Conservation (phyloP, 2,113 vertebrate species). For the Lamprotornis superbus region DNA sequence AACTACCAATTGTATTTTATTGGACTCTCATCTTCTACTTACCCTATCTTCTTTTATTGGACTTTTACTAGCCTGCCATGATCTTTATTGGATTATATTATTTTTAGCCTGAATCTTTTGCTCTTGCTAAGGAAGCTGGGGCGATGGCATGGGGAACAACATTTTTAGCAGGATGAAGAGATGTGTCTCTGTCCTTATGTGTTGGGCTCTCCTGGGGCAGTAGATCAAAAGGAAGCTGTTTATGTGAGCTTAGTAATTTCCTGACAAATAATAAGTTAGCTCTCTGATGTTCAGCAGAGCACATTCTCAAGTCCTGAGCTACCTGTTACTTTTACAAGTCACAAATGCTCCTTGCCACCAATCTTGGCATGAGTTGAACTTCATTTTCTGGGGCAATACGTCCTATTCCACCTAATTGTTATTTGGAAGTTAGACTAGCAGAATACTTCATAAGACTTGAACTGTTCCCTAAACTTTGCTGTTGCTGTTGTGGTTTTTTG, state of each 20-base stretch:
- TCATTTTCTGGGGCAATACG: rapidly evolving
- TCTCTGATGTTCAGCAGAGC: neutral
- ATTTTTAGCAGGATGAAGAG: neutral
- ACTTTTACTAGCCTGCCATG: neutral
- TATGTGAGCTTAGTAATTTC: neutral
- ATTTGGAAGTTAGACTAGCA: neutral
- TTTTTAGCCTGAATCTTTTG: neutral
- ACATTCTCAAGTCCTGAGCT: neutral
- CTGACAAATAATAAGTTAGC: neutral
- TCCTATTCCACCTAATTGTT: rapidly evolving
- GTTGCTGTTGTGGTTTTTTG: neutral
- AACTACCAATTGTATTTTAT: neutral
- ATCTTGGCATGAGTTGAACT: neutral
- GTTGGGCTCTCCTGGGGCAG: neutral
- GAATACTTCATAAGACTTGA: neutral
- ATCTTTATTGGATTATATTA: neutral
- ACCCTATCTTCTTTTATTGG: neutral
- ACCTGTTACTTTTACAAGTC: neutral
- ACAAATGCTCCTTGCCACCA: neutral
- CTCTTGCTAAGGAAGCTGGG: neutral
- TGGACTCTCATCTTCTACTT: neutral
- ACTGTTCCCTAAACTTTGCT: neutral
- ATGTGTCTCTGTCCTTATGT: neutral
- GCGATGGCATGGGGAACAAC: neutral
- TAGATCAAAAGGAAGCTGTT: neutral